A percentile compares a stretch with the other conserved stretches of the same genome.
phyloP scores from a whole-genome alignment of 2,888 invertebrate species.

The Deilephila porcellus region DNA sequence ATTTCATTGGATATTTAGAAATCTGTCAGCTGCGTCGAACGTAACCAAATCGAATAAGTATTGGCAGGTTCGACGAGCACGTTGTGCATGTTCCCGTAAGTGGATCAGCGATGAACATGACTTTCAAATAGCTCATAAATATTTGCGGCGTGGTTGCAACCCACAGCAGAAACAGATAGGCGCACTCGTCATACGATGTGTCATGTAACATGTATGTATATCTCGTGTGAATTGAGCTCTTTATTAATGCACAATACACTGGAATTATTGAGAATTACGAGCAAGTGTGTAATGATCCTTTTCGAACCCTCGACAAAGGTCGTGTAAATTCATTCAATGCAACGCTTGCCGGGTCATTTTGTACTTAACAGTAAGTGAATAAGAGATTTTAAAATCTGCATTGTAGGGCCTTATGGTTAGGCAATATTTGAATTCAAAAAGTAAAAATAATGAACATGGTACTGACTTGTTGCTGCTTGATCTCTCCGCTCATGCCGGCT shows the following conservation, averaged over 20 bases:
- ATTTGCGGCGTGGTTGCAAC: not conserved
- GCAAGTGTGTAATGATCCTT: not conserved
- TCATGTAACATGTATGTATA: not conserved
- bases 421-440: too few relatives aligned
- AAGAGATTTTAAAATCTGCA: too few relatives aligned
- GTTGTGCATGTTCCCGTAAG: not conserved
- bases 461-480: slow-evolving; percentile 73
- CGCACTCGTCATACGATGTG: not conserved
- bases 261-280: not conserved
- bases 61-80: not conserved
- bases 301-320: not conserved
- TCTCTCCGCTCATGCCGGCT: slow-evolving; percentile 69
- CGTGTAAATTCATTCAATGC: not conserved
- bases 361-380: too few relatives aligned
- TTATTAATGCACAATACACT: slow-evolving; percentile 3
- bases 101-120: not conserved
- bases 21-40: not conserved
- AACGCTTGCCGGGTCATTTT: not conserved
- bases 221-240: not conserved
- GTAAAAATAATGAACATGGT: not conserved
- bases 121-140: slow-evolving; percentile 2
- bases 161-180: not conserved
- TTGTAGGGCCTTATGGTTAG: too few relatives aligned
- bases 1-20: not conserved
- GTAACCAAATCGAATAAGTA: not conserved